phyloP scores from a whole-genome alignment of 2,113 vertebrate genomes.

The Synodontis membranacea region DNA sequence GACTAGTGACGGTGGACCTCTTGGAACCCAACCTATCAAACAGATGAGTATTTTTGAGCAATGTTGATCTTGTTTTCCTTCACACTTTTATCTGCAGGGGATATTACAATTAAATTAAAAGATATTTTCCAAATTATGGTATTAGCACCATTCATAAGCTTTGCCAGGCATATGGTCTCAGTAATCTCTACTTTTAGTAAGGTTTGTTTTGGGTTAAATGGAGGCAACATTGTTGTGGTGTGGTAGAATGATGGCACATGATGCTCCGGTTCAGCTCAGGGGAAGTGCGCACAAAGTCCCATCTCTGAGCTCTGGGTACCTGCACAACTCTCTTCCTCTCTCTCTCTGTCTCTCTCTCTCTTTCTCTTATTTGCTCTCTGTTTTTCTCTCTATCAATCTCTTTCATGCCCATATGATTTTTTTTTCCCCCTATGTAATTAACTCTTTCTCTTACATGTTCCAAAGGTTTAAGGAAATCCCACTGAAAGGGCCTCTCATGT shows the following conservation, averaged over 20 bases:
- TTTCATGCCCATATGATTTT: background rate
- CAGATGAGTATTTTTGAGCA: constrained; percentile 19
- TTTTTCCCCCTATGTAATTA: constrained; percentile 7
- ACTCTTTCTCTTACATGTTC: constrained; percentile 52
- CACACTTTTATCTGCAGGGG: background rate
- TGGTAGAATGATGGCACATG: constrained; percentile 36
- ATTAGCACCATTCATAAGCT: constrained; percentile 7
- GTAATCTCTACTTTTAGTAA: background rate
- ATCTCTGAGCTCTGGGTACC: constrained; percentile 59
- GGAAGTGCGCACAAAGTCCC: constrained; percentile 69
- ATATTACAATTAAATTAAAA: constrained; percentile 4
- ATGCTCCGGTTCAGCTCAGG: constrained; percentile 64
- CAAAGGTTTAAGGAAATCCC: constrained; percentile 60
- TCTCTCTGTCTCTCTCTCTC: constrained; percentile 40
- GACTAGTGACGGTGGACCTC: constrained; percentile 24
- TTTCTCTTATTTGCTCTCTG: constrained; percentile 35
- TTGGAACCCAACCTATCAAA: constrained; percentile 24
- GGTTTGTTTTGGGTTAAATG: constrained; percentile 6
- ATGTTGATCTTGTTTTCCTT: background rate
- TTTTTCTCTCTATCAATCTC: constrained; percentile 12
- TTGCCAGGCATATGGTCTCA: background rate
- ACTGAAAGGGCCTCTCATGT: constrained; percentile 42
- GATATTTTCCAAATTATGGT: background rate
- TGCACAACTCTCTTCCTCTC: constrained; percentile 60
- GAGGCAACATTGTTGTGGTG: background rate